These are phyloP conservation scores for Koerneria pararmatus DNA, from an alignment of 2,888 invertebrate genomes.

Conservation along the genomic window DNA sequence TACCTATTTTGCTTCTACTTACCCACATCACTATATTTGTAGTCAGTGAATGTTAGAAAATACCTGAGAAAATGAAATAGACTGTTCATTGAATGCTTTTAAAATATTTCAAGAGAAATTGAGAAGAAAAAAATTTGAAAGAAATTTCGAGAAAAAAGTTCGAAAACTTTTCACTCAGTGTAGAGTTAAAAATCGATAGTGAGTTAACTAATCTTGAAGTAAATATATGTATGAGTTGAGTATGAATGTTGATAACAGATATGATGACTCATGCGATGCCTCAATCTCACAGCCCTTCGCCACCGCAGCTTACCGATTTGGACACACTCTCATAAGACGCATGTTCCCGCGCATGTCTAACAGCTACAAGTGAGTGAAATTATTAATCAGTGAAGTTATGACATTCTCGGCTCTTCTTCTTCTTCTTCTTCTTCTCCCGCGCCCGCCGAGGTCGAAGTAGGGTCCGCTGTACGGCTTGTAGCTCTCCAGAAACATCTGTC, in stretches of 20 bases:
- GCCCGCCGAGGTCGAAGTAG: no score
- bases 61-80: no score
- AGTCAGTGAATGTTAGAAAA: no score
- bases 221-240: neutral
- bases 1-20: neutral
- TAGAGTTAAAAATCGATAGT: no score
- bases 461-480: no score
- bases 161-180: no score
- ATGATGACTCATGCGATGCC: slow-evolving; percentile 72
- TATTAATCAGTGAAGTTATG: neutral
- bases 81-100: no score
- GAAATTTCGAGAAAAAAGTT: no score
- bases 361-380: slow-evolving; percentile 41
- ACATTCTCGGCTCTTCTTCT: neutral
- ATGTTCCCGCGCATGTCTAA: slow-evolving; percentile 69
- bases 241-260: no score
- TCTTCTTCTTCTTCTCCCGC: neutral
- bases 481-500: no score
- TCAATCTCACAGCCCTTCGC: slow-evolving; percentile 81
- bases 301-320: slow-evolving; percentile 70
- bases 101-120: no score
- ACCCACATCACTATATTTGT: neutral
- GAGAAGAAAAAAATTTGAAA: no score
- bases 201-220: neutral
- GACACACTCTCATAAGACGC: slow-evolving; percentile 74